Conservation (phyloP, 2,113 vertebrate genomes). For the Oryctolagus cuniculus region mOryCun1.1 NC_091439.1:100319501-100320000, state of each 20-base stretch:
- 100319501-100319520: background rate
- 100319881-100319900: background rate
- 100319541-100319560: background rate
- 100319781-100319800: background rate
- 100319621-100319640: conserved; percentile 18
- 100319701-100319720: conserved; percentile 17
- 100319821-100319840: conserved; percentile 38
- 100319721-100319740: conserved; percentile 31
- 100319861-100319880: background rate
- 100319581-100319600: background rate
- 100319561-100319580: background rate
- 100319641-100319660: background rate
- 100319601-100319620: background rate
- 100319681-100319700: background rate
- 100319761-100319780: background rate
- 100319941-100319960: background rate
- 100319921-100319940: background rate
- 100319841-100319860: background rate
- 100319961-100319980: background rate
- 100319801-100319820: conserved; percentile 1
- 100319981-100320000: background rate
- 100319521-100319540: background rate
- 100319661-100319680: background rate
- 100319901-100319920: background rate
- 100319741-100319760: background rate